Evolutionary conservation across 1,140 invertebrate species (phyloP).

Genomic region (Drosophila nikananu): DNA sequence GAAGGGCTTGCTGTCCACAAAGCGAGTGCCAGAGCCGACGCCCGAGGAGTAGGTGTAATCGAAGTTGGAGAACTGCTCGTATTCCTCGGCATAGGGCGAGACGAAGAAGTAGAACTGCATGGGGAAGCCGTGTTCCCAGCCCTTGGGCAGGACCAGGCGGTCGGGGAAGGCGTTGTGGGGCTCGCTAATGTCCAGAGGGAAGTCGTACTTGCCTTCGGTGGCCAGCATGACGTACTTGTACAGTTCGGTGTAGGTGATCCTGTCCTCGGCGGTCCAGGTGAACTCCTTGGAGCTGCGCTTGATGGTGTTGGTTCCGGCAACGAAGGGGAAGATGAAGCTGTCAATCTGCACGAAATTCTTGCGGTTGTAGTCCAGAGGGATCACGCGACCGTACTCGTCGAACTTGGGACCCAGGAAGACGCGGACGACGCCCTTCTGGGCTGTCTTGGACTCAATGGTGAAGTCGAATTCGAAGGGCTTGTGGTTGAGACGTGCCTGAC

Average conservation of each 20-base stretch:
- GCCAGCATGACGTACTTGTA: conserved; percentile 87
- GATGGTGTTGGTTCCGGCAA: conserved; percentile 89
- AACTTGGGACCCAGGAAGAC: conserved; percentile 88
- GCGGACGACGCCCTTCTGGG: conserved; percentile 86
- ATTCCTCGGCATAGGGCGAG: conserved; percentile 79
- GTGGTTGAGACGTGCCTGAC: conserved; percentile 88
- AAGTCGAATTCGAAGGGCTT: conserved; percentile 88
- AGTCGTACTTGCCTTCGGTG: conserved; percentile 85
- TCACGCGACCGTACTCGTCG: conserved; percentile 86
- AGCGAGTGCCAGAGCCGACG: conserved; percentile 73
- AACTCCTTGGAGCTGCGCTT: conserved; percentile 89
- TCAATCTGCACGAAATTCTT: conserved; percentile 90
- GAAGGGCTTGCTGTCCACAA: conserved; percentile 72
- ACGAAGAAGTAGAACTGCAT: conserved; percentile 88
- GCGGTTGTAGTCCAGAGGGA: conserved; percentile 87
- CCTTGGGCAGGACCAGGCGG: conserved; percentile 87
- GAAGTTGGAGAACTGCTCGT: conserved; percentile 68
- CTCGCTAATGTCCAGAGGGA: conserved; percentile 86
- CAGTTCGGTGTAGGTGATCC: conserved; percentile 87
- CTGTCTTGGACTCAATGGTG: conserved; percentile 86
- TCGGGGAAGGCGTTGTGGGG: conserved; percentile 87
- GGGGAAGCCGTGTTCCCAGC: conserved; percentile 87
- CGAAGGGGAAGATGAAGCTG: conserved; percentile 88
- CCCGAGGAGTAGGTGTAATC: conserved; percentile 67
- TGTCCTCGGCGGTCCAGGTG: conserved; percentile 88